phyloP scores from a whole-genome alignment of 2,888 invertebrate species.

The Lordiphosa fenestrarum region DNA sequence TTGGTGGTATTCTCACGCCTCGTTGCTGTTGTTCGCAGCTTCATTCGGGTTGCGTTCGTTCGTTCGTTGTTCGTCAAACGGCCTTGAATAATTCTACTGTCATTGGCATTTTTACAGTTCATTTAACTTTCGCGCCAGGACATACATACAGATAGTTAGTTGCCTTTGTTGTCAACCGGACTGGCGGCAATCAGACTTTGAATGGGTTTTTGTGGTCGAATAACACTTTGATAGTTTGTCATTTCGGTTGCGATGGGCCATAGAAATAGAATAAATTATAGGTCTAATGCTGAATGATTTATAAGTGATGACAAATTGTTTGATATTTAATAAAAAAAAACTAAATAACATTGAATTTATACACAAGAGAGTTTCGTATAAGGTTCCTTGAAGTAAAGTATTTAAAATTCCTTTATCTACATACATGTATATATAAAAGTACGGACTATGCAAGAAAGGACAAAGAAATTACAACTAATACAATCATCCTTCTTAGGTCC shows the following conservation, averaged over 20 bases:
- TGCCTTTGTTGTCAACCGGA: conserved; percentile 28
- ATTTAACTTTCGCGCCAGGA: conserved; percentile 54
- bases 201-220: conserved; percentile 9
- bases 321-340: too few relatives aligned
- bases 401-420: too few relatives aligned
- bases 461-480: too few relatives aligned
- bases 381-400: too few relatives aligned
- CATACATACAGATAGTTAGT: conserved; percentile 10
- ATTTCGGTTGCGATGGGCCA: conserved; percentile 7
- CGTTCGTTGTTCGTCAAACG: conserved; percentile 32
- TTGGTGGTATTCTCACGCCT: conserved; percentile 30
- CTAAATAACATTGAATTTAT: too few relatives aligned
- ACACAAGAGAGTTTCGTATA: too few relatives aligned
- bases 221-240: conserved; percentile 18
- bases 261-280: not conserved
- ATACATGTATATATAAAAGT: too few relatives aligned
- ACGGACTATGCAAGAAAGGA: too few relatives aligned
- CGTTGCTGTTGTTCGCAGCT: conserved; percentile 13
- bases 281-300: too few relatives aligned
- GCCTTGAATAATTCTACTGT: conserved; percentile 58
- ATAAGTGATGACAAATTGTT: too few relatives aligned
- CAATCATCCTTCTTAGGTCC: too few relatives aligned
- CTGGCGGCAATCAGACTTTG: conserved; percentile 9
- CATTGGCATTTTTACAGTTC: conserved; percentile 70
- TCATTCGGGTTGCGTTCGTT: conserved; percentile 9